Conservation (phyloP, 2,888 invertebrate species). For the Villa cingulata region DNA sequence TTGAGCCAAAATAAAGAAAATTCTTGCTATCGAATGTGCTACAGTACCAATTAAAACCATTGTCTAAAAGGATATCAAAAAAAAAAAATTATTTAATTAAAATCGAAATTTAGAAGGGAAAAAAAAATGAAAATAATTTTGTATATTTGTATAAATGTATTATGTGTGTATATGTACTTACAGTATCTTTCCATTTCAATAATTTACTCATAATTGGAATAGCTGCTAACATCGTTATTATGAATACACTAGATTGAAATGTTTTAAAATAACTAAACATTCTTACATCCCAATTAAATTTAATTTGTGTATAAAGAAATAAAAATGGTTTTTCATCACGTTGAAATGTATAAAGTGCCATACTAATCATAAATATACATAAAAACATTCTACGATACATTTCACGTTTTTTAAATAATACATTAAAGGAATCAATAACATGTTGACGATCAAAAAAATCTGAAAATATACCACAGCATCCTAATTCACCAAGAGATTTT, state of each 20-base stretch:
- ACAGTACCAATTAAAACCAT: slow-evolving; percentile 60
- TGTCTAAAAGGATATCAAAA: slow-evolving; percentile 29
- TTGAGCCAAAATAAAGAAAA: slow-evolving; percentile 51
- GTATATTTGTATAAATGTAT: background rate
- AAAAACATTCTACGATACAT: slow-evolving; percentile 48
- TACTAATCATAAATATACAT: slow-evolving; percentile 54
- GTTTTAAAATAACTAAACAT: slow-evolving; percentile 61
- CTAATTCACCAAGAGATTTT: slow-evolving; percentile 43
- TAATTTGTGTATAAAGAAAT: slow-evolving; percentile 57
- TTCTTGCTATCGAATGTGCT: slow-evolving; percentile 52
- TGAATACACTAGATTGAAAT: slow-evolving; percentile 56
- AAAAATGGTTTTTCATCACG: slow-evolving; percentile 66
- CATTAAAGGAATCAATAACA: slow-evolving; percentile 46
- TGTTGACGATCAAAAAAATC: slow-evolving; percentile 64
- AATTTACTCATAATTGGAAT: slow-evolving; percentile 58
- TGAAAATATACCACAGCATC: slow-evolving; percentile 42
- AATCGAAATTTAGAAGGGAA: no score
- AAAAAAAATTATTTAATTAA: background rate
- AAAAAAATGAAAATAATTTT: slow-evolving; percentile 1
- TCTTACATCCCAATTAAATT: slow-evolving; percentile 56
- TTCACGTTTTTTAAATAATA: slow-evolving; percentile 46
- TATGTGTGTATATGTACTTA: no score
- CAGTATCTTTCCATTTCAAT: slow-evolving; percentile 52
- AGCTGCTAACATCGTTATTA: slow-evolving; percentile 53
- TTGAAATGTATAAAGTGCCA: slow-evolving; percentile 71